Evolutionary conservation across 2,113 vertebrate species (phyloP).

Genomic region (Chiloscyllium plagiosum): DNA sequence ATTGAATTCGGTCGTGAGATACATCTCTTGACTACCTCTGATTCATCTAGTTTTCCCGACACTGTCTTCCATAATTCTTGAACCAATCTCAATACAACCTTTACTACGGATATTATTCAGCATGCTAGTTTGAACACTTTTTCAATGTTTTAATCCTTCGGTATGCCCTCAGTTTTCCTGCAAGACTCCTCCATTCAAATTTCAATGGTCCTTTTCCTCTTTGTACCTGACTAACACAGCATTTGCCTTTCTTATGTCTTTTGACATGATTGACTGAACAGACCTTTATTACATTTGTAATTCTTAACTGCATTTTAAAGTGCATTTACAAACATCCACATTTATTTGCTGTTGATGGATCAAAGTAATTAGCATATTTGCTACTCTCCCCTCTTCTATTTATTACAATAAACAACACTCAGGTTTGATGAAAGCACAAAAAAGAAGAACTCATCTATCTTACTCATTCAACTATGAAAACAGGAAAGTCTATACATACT

Average conservation of each 20-base stretch:
- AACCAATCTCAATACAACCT: not conserved
- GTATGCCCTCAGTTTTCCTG: not conserved
- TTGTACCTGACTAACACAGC: not conserved
- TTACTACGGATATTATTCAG: not conserved
- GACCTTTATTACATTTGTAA: constrained; percentile 5
- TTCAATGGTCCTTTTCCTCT: not conserved
- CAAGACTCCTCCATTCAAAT: not conserved
- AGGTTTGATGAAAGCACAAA: not conserved
- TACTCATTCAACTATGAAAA: not conserved
- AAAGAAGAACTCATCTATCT: not conserved
- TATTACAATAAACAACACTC: not conserved
- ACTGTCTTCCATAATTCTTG: not conserved
- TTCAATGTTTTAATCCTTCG: not conserved
- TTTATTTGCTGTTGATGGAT: not conserved
- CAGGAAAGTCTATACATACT: not conserved
- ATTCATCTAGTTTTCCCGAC: not conserved
- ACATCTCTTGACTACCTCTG: not conserved
- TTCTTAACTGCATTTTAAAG: not conserved
- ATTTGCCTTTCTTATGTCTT: not conserved
- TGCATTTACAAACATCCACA: not conserved
- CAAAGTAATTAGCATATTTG: not conserved
- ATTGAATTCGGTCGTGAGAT: not conserved
- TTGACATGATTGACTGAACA: not conserved
- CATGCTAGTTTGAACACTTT: not conserved
- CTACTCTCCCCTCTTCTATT: not conserved